phyloP scores from a whole-genome alignment of 2,113 vertebrate species.

The Microcebus griseorufus region DNA sequence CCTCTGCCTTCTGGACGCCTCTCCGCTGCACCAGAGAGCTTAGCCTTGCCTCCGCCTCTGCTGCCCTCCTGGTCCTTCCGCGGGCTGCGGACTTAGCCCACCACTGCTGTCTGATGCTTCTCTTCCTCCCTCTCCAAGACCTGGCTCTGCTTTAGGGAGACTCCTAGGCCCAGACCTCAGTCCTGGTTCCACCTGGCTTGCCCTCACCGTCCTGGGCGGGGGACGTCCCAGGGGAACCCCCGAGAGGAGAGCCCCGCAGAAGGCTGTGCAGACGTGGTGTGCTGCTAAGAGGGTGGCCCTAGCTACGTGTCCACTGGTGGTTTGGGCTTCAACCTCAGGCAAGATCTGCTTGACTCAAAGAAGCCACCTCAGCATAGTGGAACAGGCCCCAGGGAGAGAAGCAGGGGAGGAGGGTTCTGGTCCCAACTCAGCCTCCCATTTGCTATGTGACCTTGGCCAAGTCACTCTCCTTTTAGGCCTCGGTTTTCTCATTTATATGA shows the following conservation, averaged over 20 bases:
- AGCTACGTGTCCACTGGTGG: neutral
- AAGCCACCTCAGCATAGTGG: neutral
- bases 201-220: neutral
- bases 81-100: constrained; percentile 9
- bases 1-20: constrained; percentile 61
- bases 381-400: neutral
- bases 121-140: neutral
- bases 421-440: neutral
- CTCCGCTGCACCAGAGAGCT: constrained; percentile 56
- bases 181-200: neutral
- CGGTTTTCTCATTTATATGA: neutral
- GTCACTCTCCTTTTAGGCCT: neutral
- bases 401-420: neutral
- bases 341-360: neutral
- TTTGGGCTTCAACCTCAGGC: neutral
- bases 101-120: neutral
- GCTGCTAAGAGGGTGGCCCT: neutral
- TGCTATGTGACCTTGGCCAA: constrained; percentile 7
- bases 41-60: constrained; percentile 33
- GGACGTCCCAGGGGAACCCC: neutral
- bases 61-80: constrained; percentile 33
- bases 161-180: neutral
- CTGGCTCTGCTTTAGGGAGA: neutral
- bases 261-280: neutral
- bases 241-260: neutral